Conservation (phyloP, 1,140 invertebrate species). For the Scaptomyza graminum region DNA sequence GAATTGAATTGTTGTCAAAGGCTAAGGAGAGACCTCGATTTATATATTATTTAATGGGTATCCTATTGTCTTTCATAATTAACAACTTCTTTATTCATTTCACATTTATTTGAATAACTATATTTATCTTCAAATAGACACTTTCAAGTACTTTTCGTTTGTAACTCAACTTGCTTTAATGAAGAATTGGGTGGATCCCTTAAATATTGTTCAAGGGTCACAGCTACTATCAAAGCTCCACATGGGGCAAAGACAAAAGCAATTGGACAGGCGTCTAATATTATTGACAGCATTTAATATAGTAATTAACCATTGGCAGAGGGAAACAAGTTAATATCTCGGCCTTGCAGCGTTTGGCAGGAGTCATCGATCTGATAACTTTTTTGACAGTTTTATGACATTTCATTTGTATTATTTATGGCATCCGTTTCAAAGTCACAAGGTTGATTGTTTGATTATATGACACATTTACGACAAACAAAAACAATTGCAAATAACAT, state of each 20-base stretch:
- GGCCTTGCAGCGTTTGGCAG: slow-evolving; percentile 5
- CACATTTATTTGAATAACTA: neutral
- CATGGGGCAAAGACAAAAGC: neutral
- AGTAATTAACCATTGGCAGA: slow-evolving; percentile 20
- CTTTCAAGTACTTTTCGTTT: neutral
- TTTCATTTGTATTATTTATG: slow-evolving; percentile 37
- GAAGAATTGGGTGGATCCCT: too few species aligned
- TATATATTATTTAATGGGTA: neutral
- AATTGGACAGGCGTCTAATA: neutral
- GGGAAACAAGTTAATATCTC: slow-evolving; percentile 9
- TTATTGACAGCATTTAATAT: slow-evolving; percentile 29
- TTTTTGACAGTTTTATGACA: slow-evolving; percentile 34
- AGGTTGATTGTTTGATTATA: slow-evolving; percentile 20
- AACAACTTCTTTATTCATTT: neutral
- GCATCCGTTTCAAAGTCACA: slow-evolving; percentile 23
- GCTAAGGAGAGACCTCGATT: too few species aligned
- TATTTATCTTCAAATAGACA: neutral
- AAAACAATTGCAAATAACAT: neutral
- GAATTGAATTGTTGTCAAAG: neutral
- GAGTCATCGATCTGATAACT: slow-evolving; percentile 38
- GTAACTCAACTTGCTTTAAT: neutral
- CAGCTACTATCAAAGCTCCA: neutral
- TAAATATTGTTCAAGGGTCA: neutral
- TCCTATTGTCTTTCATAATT: neutral
- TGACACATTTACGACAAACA: slow-evolving; percentile 24